Evolutionary conservation across 2,888 invertebrate species (phyloP).

Genomic region (Volucella inanis): DNA sequence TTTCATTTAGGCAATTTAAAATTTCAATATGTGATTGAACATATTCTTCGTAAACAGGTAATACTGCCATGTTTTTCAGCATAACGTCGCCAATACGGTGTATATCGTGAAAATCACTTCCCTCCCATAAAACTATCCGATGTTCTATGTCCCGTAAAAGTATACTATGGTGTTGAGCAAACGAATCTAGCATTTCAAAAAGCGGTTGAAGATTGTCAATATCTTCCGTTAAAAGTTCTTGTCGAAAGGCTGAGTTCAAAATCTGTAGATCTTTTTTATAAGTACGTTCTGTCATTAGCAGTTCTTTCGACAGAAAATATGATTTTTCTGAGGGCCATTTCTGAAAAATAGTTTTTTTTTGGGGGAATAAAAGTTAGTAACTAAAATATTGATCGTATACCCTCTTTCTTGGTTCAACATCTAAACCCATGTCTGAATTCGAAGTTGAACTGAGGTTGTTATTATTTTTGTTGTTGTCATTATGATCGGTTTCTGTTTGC

Average conservation of each 20-base stretch:
- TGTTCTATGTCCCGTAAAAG: conserved; percentile 91
- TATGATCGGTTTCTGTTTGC: conserved; percentile 82
- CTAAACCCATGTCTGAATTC: conserved; percentile 76
- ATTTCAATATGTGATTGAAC: conserved; percentile 90
- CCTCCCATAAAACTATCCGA: conserved; percentile 89
- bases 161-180: conserved; percentile 92
- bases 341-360: conserved; percentile 79
- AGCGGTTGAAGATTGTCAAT: conserved; percentile 84
- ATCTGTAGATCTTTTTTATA: conserved; percentile 97
- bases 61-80: conserved; percentile 86
- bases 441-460: conserved; percentile 74
- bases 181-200: conserved; percentile 88
- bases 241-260: conserved; percentile 91
- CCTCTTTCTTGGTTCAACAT: conserved; percentile 81
- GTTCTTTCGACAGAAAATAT: conserved; percentile 95
- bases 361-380: conserved; percentile 10
- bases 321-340: conserved; percentile 88
- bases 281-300: conserved; percentile 97
- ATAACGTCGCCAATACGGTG: conserved; percentile 91
- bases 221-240: conserved; percentile 87
- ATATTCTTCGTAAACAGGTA: conserved; percentile 88
- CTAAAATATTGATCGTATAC: conserved; percentile 67
- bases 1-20: conserved; percentile 91
- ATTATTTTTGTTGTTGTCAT: conserved; percentile 80
- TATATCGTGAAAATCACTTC: conserved; percentile 84